Evolutionary conservation across 2,888 invertebrate species (phyloP).

Genomic region (Noctua comes): DNA sequence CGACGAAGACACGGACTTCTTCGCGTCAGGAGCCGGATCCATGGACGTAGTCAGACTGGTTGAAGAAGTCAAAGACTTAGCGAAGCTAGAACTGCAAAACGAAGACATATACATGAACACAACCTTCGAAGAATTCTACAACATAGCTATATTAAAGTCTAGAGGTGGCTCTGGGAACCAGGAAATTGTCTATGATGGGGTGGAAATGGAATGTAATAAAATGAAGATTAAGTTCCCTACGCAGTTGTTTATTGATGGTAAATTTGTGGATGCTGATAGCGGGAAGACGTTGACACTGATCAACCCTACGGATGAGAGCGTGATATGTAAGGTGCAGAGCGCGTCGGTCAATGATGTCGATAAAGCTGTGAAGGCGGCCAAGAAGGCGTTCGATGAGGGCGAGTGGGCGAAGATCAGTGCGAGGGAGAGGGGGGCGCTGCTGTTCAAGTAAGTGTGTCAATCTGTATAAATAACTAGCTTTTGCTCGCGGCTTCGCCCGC

Average conservation of each 20-base stretch:
- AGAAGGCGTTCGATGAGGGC: constrained; percentile 96
- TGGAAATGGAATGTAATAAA: constrained; percentile 95
- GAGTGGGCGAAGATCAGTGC: constrained; percentile 99
- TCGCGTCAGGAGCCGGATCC: constrained; percentile 98
- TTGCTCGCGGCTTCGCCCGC: too few species aligned
- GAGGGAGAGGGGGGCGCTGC: constrained; percentile 95
- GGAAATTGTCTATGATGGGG: constrained; percentile 93
- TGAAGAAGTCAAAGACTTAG: constrained; percentile 96
- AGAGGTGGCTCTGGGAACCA: constrained; percentile 91
- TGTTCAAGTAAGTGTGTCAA: constrained; percentile 92
- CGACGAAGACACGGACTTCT: constrained; percentile 96
- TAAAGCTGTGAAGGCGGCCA: constrained; percentile 96
- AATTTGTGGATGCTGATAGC: constrained; percentile 95
- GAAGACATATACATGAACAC: constrained; percentile 98
- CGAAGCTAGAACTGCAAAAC: constrained; percentile 94
- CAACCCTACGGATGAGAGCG: constrained; percentile 96
- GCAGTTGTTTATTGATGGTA: constrained; percentile 97
- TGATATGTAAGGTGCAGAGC: constrained; percentile 93
- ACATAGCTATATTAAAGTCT: constrained; percentile 91
- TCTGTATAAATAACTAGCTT: too few species aligned
- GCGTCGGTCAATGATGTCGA: constrained; percentile 96
- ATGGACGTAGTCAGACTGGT: constrained; percentile 99
- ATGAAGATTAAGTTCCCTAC: constrained; percentile 96
- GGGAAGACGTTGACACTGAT: constrained; percentile 92
- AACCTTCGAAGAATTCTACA: constrained; percentile 95